phyloP scores from a whole-genome alignment of 1,140 invertebrate species.

The Nixonia krombeini region DNA sequence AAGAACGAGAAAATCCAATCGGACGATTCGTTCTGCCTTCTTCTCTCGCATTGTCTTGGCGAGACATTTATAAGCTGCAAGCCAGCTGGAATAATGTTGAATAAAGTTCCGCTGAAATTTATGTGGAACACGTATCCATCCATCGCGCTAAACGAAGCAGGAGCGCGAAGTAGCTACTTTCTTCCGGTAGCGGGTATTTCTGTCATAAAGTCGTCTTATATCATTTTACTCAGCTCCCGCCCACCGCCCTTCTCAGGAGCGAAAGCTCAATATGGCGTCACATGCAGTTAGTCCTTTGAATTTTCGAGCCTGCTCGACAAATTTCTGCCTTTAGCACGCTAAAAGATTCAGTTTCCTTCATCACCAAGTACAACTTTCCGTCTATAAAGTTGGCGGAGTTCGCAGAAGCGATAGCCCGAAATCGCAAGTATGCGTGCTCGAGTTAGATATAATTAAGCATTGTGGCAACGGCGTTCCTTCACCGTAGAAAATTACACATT shows the following conservation, averaged over 20 bases:
- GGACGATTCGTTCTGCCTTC: slow-evolving; percentile 1
- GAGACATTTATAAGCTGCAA: slow-evolving; percentile 18
- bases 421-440: slow-evolving; percentile 10
- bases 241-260: too few species aligned
- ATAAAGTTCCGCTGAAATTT: slow-evolving; percentile 40
- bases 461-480: background rate
- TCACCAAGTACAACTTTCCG: too few species aligned
- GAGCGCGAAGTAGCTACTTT: slow-evolving; percentile 29
- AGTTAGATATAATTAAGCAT: slow-evolving; percentile 20
- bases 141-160: slow-evolving; percentile 28
- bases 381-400: background rate
- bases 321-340: too few species aligned
- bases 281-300: too few species aligned
- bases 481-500: too few species aligned
- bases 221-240: too few species aligned
- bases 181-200: slow-evolving; percentile 14
- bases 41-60: background rate
- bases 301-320: too few species aligned
- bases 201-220: background rate
- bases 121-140: slow-evolving; percentile 41
- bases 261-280: background rate
- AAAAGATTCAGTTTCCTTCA: slow-evolving; percentile 16
- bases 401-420: too few species aligned
- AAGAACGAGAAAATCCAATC: slow-evolving; percentile 13
- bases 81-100: slow-evolving; percentile 32